Percentiles rank a stretch among this genome's conserved stretches.
Evolutionary conservation across 2,113 vertebrate genomes (phyloP).

Genomic region (Andinoacara biseriatus): DNA sequence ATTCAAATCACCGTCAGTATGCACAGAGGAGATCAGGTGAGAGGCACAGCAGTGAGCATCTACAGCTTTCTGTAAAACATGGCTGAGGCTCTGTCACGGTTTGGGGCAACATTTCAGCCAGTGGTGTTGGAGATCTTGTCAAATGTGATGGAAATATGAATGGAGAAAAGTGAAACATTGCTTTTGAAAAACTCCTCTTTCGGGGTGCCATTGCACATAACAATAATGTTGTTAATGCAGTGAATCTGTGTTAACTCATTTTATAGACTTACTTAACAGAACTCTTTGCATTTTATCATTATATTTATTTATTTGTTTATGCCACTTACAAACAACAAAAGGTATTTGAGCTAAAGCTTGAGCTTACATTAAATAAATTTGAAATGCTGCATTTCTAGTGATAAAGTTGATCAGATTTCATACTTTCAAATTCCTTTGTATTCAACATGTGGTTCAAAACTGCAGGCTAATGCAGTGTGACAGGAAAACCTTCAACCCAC

Average conservation of each 20-base stretch:
- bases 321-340: background rate
- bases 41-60: too few relatives aligned
- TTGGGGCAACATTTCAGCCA: too few relatives aligned
- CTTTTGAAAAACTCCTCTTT: background rate
- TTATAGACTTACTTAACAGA: too few relatives aligned
- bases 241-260: background rate
- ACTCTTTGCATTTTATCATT: background rate
- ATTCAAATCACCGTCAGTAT: too few relatives aligned
- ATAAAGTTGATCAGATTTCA: background rate
- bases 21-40: too few relatives aligned
- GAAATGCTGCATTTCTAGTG: rapidly evolving
- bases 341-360: background rate
- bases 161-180: too few relatives aligned
- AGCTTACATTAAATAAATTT: background rate
- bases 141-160: too few relatives aligned
- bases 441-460: background rate
- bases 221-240: background rate
- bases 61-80: too few relatives aligned
- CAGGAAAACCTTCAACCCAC: background rate
- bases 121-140: too few relatives aligned
- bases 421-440: background rate
- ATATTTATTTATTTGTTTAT: rapidly evolving
- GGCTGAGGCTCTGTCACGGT: too few relatives aligned
- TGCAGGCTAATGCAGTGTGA: background rate
- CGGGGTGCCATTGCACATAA: background rate